Evolutionary conservation across 2,113 vertebrate genomes (phyloP).

Genomic region (Caranx melampygus): DNA sequence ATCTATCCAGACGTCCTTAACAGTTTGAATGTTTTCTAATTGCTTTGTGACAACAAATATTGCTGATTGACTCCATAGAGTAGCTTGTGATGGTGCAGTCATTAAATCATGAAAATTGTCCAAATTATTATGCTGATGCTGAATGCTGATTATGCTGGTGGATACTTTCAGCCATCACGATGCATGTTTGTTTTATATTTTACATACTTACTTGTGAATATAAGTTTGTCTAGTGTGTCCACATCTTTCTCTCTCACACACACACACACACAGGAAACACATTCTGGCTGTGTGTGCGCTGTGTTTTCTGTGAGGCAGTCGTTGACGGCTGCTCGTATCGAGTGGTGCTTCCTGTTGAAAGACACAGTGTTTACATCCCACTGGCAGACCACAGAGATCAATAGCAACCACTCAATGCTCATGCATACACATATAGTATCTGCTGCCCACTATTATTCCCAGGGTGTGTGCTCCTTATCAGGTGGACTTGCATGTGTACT

Average conservation of each 20-base stretch:
- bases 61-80: neutral
- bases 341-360: conserved; percentile 76
- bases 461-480: conserved; percentile 42
- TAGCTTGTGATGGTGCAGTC: neutral
- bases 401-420: conserved; percentile 81
- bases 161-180: neutral
- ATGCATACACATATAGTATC: conserved; percentile 81
- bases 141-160: no score
- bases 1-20: neutral
- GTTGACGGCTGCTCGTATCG: conserved; percentile 67
- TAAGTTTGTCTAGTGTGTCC: neutral
- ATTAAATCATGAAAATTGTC: neutral
- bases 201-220: neutral
- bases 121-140: neutral
- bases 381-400: conserved; percentile 74
- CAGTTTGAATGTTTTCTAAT: neutral
- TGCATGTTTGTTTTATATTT: neutral
- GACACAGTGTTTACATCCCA: conserved; percentile 81
- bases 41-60: neutral
- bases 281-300: conserved; percentile 5
- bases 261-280: neutral
- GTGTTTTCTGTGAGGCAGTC: conserved; percentile 56
- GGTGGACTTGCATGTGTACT: conserved; percentile 40
- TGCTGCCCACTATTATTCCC: conserved; percentile 67
- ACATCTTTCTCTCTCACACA: neutral